Evolutionary conservation across 2,888 invertebrate species (phyloP).

Genomic region (Limenitis camilla): DNA sequence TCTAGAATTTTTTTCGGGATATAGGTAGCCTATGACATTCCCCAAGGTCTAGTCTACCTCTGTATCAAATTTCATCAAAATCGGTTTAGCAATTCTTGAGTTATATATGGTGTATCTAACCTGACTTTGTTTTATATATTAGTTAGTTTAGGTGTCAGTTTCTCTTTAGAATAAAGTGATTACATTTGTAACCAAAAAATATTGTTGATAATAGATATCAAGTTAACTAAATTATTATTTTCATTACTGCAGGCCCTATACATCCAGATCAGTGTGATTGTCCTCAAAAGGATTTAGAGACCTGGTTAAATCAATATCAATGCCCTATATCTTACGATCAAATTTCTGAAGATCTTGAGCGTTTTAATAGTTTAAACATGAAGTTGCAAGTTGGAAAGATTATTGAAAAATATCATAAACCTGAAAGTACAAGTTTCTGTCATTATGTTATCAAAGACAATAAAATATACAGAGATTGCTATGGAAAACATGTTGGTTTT

Average conservation of each 20-base stretch:
- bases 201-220: no score
- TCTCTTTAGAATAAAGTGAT: background rate
- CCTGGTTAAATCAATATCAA: slow-evolving; percentile 80
- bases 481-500: slow-evolving; percentile 96
- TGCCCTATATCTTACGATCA: slow-evolving; percentile 79
- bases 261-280: slow-evolving; percentile 91
- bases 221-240: background rate
- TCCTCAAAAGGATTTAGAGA: slow-evolving; percentile 76
- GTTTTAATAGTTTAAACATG: slow-evolving; percentile 82
- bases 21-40: no score
- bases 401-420: slow-evolving; percentile 81
- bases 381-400: slow-evolving; percentile 77
- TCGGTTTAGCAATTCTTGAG: no score
- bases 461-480: slow-evolving; percentile 88
- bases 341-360: slow-evolving; percentile 81
- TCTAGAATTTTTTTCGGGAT: no score
- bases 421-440: slow-evolving; percentile 89
- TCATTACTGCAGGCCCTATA: slow-evolving; percentile 73
- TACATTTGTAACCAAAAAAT: background rate
- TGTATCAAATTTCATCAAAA: no score
- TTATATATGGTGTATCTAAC: no score
- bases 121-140: no score
- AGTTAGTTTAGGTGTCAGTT: no score
- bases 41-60: no score
- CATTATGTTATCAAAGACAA: slow-evolving; percentile 91